These are phyloP conservation scores for Notocelia uddmanniana DNA, from an alignment of 2,888 invertebrate species.

Conservation along the genomic window DNA sequence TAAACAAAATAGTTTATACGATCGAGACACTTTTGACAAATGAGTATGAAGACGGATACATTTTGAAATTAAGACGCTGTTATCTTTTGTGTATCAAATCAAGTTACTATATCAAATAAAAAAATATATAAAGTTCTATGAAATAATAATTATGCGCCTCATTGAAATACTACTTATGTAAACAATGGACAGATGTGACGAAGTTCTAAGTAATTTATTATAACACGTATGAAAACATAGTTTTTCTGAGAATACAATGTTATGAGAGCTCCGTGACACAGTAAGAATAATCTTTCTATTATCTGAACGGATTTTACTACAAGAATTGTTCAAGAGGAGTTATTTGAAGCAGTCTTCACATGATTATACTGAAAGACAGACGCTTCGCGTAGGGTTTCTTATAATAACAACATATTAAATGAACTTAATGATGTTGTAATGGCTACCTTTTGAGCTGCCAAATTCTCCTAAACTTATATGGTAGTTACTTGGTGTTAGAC, in stretches of 20 bases:
- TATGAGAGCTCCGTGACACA: background rate
- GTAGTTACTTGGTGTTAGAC: background rate
- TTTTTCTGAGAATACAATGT: background rate
- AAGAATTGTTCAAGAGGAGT: background rate
- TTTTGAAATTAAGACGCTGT: no score
- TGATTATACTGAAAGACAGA: background rate
- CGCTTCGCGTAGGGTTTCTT: background rate
- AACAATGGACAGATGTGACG: conserved; percentile 9
- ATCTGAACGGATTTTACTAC: background rate
- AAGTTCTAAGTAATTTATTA: background rate
- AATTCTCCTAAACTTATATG: background rate
- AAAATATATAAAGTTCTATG: background rate
- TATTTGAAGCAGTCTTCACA: background rate
- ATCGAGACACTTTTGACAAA: conserved; percentile 4
- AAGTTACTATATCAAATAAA: background rate
- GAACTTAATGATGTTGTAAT: background rate
- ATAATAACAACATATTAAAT: background rate
- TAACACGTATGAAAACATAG: background rate
- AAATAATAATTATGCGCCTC: background rate
- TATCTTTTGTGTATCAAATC: no score
- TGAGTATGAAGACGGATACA: background rate
- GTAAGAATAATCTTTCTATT: background rate
- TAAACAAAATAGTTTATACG: background rate
- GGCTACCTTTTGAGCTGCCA: background rate
- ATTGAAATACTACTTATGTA: background rate